Evolutionary conservation across 1,140 invertebrate genomes (phyloP), one percentile per base, ranked within the genome.

Genomic region (Hycleus phaleratus): DNA sequence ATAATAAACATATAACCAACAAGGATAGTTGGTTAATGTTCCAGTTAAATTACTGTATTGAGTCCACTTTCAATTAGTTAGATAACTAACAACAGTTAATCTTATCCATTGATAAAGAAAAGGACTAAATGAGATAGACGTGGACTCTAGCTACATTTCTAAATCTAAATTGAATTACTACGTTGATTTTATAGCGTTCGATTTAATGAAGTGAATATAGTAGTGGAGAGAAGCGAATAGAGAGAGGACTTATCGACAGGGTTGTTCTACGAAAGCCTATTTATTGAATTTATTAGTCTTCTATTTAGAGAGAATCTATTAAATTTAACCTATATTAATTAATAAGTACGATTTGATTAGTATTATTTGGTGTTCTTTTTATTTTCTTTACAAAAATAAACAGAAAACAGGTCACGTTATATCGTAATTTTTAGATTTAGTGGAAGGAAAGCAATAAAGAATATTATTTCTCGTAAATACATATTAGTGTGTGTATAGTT

Each of bases 1-100:
- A 51, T 9, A 38, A 24, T 6, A 11, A 48, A 11, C n/a, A 18
- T 12, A 6, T 11, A 38, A 45, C 24, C 7, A 42, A 53, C 38
- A 32, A 45, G 45, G 51, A 51, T 9, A 11, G 26, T 42, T 26
- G n/a, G 42, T 32, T 45, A 45, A 45, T 53, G 39, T 38, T 38
- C 26, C 26, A 39, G 38, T 39, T 52, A 48, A 48, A 39, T 56
- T 39, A 56, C 53, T 46, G 45, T 51, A 58, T 51, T 56, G 56
- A 32, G 60, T 62, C 60, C 60, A 62, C 56, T 62, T 62, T 62
- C 60, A 62, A 62, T 62, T 62, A 62, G 60, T 49, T 25, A 53
- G 56, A 59, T 62, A 62, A 62, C 56, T 49, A 49, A 47, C 39
- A 54, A 51, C 56, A 55, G 51, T 62, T 62, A 62, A 62, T 59